These are phyloP conservation scores for Rhagologus leucostigma DNA, from an alignment of 2,113 vertebrate species.

Conservation along the genomic window DNA sequence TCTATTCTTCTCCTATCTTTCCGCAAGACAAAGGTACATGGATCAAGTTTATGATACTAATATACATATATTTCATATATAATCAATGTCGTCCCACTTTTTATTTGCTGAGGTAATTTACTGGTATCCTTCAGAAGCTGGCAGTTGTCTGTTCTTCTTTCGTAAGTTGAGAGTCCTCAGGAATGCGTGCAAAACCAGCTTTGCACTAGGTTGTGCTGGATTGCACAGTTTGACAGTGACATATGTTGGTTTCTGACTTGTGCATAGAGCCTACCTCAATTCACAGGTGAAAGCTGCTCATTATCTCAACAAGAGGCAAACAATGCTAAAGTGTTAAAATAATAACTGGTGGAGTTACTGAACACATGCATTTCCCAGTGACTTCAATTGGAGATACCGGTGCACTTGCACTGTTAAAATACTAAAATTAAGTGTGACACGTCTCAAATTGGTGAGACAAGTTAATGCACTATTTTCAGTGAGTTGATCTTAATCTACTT, in stretches of 20 bases:
- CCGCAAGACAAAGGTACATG: not conserved
- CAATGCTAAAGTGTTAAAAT: not conserved
- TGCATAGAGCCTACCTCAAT: not conserved
- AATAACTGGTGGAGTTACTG: not conserved
- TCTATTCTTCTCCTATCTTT: not conserved
- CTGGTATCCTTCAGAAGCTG: not conserved
- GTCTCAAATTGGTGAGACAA: not conserved
- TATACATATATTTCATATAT: not conserved
- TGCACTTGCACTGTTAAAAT: not conserved
- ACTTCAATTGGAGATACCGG: accelerated
- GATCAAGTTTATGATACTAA: not conserved
- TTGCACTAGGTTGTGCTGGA: not conserved
- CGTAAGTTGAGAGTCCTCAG: not conserved
- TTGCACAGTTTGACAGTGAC: not conserved
- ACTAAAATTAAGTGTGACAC: not conserved
- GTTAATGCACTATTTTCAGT: not conserved
- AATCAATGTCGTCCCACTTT: not conserved
- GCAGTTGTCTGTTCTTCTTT: not conserved
- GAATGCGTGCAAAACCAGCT: not conserved
- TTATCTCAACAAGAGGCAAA: not conserved
- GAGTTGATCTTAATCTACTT: not conserved
- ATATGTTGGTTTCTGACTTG: not conserved
- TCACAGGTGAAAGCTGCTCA: not conserved
- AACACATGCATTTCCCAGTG: not conserved
- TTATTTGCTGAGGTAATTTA: not conserved